phyloP scores from a whole-genome alignment of 1,140 invertebrate genomes.

The Bicyclus anynana region DNA sequence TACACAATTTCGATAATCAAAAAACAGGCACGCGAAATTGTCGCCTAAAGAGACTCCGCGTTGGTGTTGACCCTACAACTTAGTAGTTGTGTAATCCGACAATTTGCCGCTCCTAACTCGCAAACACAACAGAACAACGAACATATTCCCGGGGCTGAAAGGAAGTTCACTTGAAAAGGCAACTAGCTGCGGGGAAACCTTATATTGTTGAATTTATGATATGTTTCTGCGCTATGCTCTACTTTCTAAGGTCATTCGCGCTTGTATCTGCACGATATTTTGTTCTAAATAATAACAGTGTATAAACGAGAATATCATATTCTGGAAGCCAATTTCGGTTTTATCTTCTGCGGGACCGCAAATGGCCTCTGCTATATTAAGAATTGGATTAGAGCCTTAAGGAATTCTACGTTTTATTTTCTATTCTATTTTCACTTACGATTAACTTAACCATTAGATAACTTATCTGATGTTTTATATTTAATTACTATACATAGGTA shows the following conservation, averaged over 20 bases:
- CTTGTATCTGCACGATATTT: conserved; percentile 51
- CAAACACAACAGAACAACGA: conserved; percentile 70
- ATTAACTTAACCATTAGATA: no score
- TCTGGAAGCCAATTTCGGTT: conserved; percentile 42
- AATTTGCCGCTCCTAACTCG: conserved; percentile 67
- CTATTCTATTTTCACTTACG: background rate
- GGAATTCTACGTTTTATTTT: conserved; percentile 4
- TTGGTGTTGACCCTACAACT: conserved; percentile 65
- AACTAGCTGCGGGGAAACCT: conserved; percentile 63
- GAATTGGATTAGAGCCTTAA: conserved; percentile 17
- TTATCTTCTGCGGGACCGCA: conserved; percentile 9
- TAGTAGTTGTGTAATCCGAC: conserved; percentile 69
- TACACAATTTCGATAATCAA: conserved; percentile 34
- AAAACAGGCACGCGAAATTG: conserved; percentile 47
- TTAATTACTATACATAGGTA: no score
- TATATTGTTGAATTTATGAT: conserved; percentile 72
- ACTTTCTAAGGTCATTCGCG: conserved; percentile 57
- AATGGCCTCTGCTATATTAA: conserved; percentile 6
- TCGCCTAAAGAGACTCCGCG: conserved; percentile 48
- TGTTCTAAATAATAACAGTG: conserved; percentile 57
- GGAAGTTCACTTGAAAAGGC: conserved; percentile 68
- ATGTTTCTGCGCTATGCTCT: conserved; percentile 49
- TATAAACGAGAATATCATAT: conserved; percentile 39
- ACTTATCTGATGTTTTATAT: no score
- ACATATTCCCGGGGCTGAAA: conserved; percentile 62